Percentiles rank a stretch among this genome's conserved stretches.
Evolutionary conservation across 37 sponge, comb jelly and placozoan species (phyloP).

Genomic region (Ianthella basta): DNA sequence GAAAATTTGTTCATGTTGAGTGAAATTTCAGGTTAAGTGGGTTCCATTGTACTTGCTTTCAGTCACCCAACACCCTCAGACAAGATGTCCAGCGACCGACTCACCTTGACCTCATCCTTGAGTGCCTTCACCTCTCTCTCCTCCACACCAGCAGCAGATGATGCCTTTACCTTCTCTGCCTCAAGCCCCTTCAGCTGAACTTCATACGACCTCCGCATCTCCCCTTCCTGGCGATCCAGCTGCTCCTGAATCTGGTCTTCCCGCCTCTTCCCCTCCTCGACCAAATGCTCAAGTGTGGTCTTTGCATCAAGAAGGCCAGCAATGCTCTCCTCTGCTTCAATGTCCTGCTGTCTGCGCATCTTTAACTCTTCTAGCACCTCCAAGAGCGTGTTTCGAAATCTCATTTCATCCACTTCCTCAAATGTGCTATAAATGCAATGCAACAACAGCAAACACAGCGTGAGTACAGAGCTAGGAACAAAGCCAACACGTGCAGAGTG

Average conservation of each 20-base stretch:
- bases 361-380: slow-evolving; percentile 70
- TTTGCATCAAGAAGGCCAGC: slow-evolving; percentile 39
- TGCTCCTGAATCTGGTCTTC: slow-evolving; percentile 13
- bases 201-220: slow-evolving; percentile 41
- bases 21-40: too few relatives aligned
- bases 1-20: too few relatives aligned
- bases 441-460: too few relatives aligned
- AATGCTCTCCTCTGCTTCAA: slow-evolving; percentile 54
- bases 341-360: slow-evolving; percentile 61
- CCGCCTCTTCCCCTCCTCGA: slow-evolving; percentile 34
- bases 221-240: slow-evolving; percentile 43
- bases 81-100: too few relatives aligned
- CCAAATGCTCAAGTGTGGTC: slow-evolving; percentile 42
- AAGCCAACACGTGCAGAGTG: too few relatives aligned
- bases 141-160: not conserved
- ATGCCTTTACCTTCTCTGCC: slow-evolving; percentile 54
- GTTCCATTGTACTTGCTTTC: too few relatives aligned
- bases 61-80: too few relatives aligned
- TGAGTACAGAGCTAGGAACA: too few relatives aligned
- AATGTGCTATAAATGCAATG: not conserved
- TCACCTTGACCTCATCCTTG: slow-evolving; percentile 72
- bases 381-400: slow-evolving; percentile 54
- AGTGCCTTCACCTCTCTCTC: slow-evolving; percentile 64
- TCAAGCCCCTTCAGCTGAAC: slow-evolving; percentile 55
- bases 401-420: slow-evolving; percentile 41